A percentile compares a stretch with the other conserved stretches of the same genome.
phyloP scores from a whole-genome alignment of 1,140 invertebrate species.

The Parapsyche elsis region DNA sequence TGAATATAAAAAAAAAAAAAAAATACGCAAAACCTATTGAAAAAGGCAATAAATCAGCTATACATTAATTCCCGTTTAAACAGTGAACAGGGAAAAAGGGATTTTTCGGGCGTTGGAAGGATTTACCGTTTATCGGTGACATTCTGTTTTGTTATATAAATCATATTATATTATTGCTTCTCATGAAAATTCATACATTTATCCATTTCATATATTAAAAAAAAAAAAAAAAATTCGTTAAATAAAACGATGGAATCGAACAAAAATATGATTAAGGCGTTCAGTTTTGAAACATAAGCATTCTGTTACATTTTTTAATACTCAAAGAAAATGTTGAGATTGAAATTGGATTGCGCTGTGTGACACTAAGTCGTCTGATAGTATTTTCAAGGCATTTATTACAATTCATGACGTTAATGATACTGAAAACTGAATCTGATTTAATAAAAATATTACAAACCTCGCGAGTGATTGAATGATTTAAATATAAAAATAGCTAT shows the following conservation, averaged over 20 bases:
- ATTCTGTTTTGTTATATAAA: constrained; percentile 35
- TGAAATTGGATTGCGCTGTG: neutral
- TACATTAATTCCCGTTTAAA: constrained; percentile 53
- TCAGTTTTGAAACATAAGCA: too few species aligned
- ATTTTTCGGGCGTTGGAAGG: neutral
- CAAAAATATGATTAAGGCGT: neutral
- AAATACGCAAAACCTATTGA: constrained; percentile 48
- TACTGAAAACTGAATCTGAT: too few species aligned
- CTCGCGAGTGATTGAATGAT: too few species aligned
- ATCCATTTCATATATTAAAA: neutral
- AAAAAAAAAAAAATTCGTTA: neutral
- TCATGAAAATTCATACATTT: neutral
- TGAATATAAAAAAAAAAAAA: constrained; percentile 30
- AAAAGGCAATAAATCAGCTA: constrained; percentile 49
- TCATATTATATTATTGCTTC: constrained; percentile 31
- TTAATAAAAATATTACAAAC: too few species aligned
- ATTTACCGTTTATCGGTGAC: constrained; percentile 38
- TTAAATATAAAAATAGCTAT: too few species aligned
- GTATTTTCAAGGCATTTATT: too few species aligned
- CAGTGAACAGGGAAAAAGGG: constrained; percentile 36
- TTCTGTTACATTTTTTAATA: neutral
- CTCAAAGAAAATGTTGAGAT: neutral
- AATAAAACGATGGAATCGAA: neutral
- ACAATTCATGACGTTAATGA: too few species aligned
- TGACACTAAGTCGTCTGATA: too few species aligned